Conservation (phyloP, 2,888 invertebrate genomes). For the Agonopterix subpropinquella region DNA sequence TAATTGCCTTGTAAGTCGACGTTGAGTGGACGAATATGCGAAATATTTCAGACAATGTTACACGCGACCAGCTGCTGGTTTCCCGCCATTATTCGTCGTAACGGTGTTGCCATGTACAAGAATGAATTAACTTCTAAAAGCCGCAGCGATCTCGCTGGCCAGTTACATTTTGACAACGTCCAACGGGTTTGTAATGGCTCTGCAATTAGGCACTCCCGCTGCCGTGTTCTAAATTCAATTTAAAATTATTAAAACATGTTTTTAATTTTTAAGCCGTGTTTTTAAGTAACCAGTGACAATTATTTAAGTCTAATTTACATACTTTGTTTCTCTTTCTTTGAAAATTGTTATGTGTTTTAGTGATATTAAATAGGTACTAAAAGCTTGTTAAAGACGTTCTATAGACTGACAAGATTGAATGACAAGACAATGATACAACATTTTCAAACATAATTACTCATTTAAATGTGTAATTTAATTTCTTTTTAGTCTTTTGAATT, state of each 20-base stretch:
- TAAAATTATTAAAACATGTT: constrained; percentile 11
- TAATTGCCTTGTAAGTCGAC: constrained; percentile 14
- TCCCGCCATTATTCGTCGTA: constrained; percentile 17
- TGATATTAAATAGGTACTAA: not conserved
- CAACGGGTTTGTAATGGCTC: constrained; percentile 20
- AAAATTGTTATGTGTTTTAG: no score
- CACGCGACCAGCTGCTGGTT: constrained; percentile 11
- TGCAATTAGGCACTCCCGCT: constrained; percentile 23
- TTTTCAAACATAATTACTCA: no score
- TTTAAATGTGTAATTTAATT: no score
- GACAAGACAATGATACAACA: not conserved
- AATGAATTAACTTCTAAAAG: constrained; percentile 20
- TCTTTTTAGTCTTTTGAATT: no score
- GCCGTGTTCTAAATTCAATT: constrained; percentile 25
- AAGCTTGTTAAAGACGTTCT: not conserved
- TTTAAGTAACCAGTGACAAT: constrained; percentile 12
- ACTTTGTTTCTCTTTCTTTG: no score
- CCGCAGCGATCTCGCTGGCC: constrained; percentile 17
- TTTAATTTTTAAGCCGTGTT: no score
- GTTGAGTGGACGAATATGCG: constrained; percentile 8
- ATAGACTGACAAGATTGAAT: not conserved
- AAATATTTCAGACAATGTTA: constrained; percentile 13
- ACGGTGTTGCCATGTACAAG: constrained; percentile 25
- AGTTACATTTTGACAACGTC: constrained; percentile 22
- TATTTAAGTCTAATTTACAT: constrained; percentile 4